Evolutionary conservation across 2,797 vertebrate genomes (phyloP).

Genomic region (Thamnophis elegans): DNA sequence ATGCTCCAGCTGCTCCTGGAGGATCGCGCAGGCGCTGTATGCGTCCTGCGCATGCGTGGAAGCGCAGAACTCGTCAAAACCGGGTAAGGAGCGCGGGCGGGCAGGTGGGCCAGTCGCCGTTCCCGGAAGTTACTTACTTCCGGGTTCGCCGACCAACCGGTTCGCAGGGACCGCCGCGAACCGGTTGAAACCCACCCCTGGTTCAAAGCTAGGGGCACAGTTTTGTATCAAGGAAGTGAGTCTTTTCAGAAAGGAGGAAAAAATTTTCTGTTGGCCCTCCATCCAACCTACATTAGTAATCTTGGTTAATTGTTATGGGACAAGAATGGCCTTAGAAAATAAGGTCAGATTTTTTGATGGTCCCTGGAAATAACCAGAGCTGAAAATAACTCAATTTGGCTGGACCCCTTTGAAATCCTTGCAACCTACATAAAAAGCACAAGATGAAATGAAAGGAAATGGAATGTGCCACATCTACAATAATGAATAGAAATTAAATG

Average conservation of each 20-base stretch:
- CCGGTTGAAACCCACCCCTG: too few species aligned
- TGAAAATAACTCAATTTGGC: not conserved
- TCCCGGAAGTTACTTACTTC: too few species aligned
- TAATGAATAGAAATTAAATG: not conserved
- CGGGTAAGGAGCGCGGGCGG: too few species aligned
- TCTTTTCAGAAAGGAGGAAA: not conserved
- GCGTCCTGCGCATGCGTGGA: too few species aligned
- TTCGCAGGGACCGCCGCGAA: too few species aligned
- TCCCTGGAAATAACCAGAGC: not conserved
- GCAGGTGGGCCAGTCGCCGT: too few species aligned
- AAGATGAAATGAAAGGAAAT: not conserved
- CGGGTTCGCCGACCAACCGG: too few species aligned
- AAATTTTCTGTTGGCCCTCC: not conserved
- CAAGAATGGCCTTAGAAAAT: not conserved
- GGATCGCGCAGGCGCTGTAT: too few species aligned
- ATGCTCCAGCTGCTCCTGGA: too few species aligned
- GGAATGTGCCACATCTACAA: not conserved
- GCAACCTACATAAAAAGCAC: not conserved
- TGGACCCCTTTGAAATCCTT: not conserved
- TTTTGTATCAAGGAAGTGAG: not conserved
- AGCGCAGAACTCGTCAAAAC: too few species aligned
- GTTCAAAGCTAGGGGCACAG: not conserved
- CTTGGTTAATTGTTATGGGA: not conserved
- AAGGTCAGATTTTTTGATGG: not conserved
- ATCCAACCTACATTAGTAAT: not conserved